Evolutionary conservation across 2,888 invertebrate genomes (phyloP).

Genomic region (Apoda limacodes): DNA sequence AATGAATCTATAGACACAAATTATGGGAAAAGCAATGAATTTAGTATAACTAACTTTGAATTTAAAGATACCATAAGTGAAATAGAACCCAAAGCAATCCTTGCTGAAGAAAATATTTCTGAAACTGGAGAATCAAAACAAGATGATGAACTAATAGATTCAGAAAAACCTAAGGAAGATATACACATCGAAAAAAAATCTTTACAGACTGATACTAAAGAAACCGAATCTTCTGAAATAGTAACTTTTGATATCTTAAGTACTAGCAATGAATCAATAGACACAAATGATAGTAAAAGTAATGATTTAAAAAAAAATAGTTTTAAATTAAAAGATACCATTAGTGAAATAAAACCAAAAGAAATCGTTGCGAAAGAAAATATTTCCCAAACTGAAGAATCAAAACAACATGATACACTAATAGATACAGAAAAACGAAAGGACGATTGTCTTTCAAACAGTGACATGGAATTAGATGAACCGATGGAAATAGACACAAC

Average conservation of each 20-base stretch:
- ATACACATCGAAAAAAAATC: constrained; percentile 4
- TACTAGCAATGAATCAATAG: neutral
- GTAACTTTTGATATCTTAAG: too few species aligned
- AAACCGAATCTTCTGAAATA: too few species aligned
- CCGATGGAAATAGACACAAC: constrained; percentile 4
- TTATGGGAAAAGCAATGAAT: neutral
- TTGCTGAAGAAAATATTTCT: constrained; percentile 1
- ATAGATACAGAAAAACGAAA: too few species aligned
- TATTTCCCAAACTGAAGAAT: constrained; percentile 2
- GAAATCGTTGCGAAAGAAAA: neutral
- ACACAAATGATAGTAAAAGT: neutral
- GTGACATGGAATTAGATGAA: constrained; percentile 7
- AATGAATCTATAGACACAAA: neutral
- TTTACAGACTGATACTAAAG: constrained; percentile 1
- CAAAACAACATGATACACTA: too few species aligned
- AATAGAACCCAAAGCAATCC: neutral
- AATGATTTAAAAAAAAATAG: constrained; percentile 1
- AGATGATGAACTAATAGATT: too few species aligned
- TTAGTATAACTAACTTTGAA: constrained; percentile 1
- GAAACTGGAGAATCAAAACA: too few species aligned
- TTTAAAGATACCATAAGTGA: constrained; percentile 1
- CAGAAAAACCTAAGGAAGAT: constrained; percentile 1
- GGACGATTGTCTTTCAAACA: constrained; percentile 3
- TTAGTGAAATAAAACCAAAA: neutral
- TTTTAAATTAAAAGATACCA: neutral